Evolutionary conservation across 2,797 vertebrate species (phyloP), one percentile per base, ranked within the genome.

Genomic region (Enteromius trimaculatus): DNA sequence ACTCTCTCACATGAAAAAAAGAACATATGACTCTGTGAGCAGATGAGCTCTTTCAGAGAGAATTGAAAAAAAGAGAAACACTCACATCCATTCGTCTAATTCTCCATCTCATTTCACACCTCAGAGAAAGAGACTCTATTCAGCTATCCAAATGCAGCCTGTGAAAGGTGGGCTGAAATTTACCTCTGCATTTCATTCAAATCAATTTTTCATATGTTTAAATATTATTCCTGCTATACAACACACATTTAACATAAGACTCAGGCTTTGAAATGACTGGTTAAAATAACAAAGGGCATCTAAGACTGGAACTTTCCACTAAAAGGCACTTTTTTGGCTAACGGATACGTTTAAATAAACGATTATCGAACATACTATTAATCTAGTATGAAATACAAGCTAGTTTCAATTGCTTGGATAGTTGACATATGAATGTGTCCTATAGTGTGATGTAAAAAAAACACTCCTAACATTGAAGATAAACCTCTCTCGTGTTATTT

Each of bases 61-160:
- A 47, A 71, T 47, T 9, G 75, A 21, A 39, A 44, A 49, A 72
- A 69, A 76, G 58, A 76, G 58, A 71, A 31, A 16, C 14, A 23
- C 26, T 72, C 51, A 70, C 85, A 80, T 80, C 71, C 64, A 37
- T 70, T 75, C 49, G 42, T 76, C 81, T 79, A 69, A 74, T 72
- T 81, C 71, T 76, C 81, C 81, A 77, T 86, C 81, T 80, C 76
- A 82, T 82, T 86, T 86, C 85, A 86, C 85, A 86, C 85, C 70
- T 70, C 70, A 71, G 70, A 82, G 68, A 75, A 79, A 68, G 60
- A 29, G 71, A 64, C 60, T 58, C 81, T 77, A 77, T 77, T 83
- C 81, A 83, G 74, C 3, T 58, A 66, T 39, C 58, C 58, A 69
- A 77, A 77, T 68, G 64, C 49, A 69, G 64, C 64, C 51, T 47